A percentile compares a stretch with the other conserved stretches of the same genome.
Evolutionary conservation across 2,113 vertebrate genomes (phyloP).

Genomic region (Poecile atricapillus): DNA sequence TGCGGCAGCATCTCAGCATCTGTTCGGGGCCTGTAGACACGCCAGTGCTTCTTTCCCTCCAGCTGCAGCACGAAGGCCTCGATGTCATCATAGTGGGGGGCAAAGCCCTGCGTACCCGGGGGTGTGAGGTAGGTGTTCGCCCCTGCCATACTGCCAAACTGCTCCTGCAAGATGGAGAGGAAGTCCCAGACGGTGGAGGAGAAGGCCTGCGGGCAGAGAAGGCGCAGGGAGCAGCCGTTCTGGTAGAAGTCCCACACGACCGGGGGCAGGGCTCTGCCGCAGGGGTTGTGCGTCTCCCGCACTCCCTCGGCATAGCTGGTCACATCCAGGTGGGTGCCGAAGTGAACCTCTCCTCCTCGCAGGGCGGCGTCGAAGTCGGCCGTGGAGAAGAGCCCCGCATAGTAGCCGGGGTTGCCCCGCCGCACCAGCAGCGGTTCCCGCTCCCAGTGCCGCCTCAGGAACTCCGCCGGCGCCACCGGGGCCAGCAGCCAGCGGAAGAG

Average conservation of each 20-base stretch:
- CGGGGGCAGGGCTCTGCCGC: conserved; percentile 84
- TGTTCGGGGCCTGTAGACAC: conserved; percentile 87
- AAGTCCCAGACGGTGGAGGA: conserved; percentile 86
- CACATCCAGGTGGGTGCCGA: conserved; percentile 91
- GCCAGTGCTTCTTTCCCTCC: conserved; percentile 95
- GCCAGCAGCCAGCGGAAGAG: conserved; percentile 89
- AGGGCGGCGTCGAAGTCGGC: conserved; percentile 85
- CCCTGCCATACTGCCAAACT: conserved; percentile 92
- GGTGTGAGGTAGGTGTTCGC: conserved; percentile 94
- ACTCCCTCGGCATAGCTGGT: conserved; percentile 86
- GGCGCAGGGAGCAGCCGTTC: conserved; percentile 89
- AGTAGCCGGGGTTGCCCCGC: conserved; percentile 82
- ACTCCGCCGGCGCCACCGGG: conserved; percentile 77
- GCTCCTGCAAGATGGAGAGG: conserved; percentile 90
- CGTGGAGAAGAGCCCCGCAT: conserved; percentile 90
- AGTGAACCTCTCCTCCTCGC: conserved; percentile 82
- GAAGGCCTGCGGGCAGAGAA: conserved; percentile 93
- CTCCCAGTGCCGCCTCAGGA: conserved; percentile 89
- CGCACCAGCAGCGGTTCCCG: conserved; percentile 85
- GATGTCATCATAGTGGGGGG: conserved; percentile 97
- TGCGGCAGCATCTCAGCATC: conserved; percentile 57
- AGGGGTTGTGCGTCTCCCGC: conserved; percentile 89
- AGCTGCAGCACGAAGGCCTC: conserved; percentile 96
- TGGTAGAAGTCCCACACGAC: conserved; percentile 91
- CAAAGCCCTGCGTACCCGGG: conserved; percentile 90